Base-by-base conservation (phyloP, 2,888 invertebrate species). In the Tinea semifulvella region DNA sequence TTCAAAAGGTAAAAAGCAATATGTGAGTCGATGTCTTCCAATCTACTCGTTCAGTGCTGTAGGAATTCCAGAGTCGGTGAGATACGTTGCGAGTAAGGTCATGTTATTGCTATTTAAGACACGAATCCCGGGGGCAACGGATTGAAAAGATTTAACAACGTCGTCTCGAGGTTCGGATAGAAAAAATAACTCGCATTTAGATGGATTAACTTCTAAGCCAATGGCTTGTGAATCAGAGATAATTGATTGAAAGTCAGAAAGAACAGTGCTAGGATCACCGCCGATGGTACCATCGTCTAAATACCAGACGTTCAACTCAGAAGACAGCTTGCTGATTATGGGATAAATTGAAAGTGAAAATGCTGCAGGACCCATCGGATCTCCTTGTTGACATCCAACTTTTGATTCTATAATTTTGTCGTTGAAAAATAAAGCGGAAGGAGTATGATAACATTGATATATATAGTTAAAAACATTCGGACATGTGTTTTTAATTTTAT, bases 251-350 rank as follows among this genome's bases (percentile, higher is more conserved):
- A 31, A 31, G 11, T 31, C 31, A 13, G 31, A 31, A 13, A 31
- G 31, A 8, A 31, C 31, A 31, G 31, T 11, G 31, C 6, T 31
- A 31, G 31, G 31, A 31, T 31, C 31, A 31, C 31, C 31, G 13
- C 31, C 31, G 11, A 31, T 31, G 6, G 17, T 11, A 38, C 13
- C 38, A 16, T 38, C 13, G 11, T 38, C 38, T 38, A 38, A 18
- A 18, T 38, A 38, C 38, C 38, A 38, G 38, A 38, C 16, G 28
- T 28, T 38, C 18, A 38, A 38, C 11, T 10, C 38, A 38, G 38
- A 14, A 5, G 38, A 18, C 31, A 31, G 13, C 38, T 38, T 38
- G 38, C 38, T 38, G 6, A 38, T 16, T 38, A 31, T 7, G 11
- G 31, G 6, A n/a, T 31, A 11, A 5, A 31, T 13, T 31, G 31